These are phyloP conservation scores for Drosophila subquinaria DNA, from an alignment of 2,888 invertebrate species.

Conservation along the genomic window DNA sequence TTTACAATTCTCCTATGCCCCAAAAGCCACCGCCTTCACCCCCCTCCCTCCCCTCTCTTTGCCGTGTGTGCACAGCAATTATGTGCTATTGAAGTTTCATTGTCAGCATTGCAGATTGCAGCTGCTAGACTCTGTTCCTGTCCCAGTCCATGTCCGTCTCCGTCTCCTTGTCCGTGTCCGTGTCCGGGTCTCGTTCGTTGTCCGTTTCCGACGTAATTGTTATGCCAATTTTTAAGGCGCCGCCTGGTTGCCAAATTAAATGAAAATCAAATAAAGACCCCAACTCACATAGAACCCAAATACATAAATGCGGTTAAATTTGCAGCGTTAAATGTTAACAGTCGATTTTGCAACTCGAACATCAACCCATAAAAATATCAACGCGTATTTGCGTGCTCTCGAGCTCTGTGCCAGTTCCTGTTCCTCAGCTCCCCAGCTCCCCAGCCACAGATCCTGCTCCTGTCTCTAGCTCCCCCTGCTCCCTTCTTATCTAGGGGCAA, in stretches of 20 bases:
- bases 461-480: neutral
- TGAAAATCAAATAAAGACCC: slow-evolving; percentile 75
- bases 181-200: slow-evolving; percentile 37
- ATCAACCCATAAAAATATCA: slow-evolving; percentile 68
- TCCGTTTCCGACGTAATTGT: slow-evolving; percentile 75
- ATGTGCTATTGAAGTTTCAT: slow-evolving; percentile 77
- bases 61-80: slow-evolving; percentile 63
- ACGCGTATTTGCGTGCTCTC: slow-evolving; percentile 72
- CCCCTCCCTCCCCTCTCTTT: neutral
- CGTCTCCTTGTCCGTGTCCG: neutral
- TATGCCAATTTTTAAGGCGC: slow-evolving; percentile 70
- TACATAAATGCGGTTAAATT: slow-evolving; percentile 74
- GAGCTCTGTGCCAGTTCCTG: neutral
- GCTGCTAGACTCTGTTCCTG: slow-evolving; percentile 28
- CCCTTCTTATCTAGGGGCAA: slow-evolving; percentile 41
- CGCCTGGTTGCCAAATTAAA: slow-evolving; percentile 71
- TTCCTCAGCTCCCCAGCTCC: slow-evolving; percentile 4
- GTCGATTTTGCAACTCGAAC: slow-evolving; percentile 70
- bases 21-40: neutral
- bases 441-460: neutral
- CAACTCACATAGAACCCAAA: slow-evolving; percentile 24
- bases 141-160: neutral
- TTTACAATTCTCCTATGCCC: slow-evolving; percentile 11
- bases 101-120: slow-evolving; percentile 72
- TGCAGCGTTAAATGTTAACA: slow-evolving; percentile 79